Evolutionary conservation across 2,113 vertebrate genomes (phyloP).

Genomic region (Solea solea): DNA sequence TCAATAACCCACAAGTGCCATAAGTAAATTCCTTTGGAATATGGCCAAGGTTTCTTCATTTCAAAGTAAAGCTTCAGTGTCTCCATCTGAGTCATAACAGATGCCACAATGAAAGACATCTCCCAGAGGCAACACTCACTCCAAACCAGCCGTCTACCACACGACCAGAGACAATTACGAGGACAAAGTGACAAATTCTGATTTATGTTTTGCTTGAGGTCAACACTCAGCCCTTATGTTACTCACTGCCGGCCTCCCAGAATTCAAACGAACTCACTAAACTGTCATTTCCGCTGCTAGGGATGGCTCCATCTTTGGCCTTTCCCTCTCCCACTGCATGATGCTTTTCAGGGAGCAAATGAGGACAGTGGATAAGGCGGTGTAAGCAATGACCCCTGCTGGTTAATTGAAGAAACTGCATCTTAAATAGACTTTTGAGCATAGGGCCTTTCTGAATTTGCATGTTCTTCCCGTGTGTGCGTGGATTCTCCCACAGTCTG

Average conservation of each 20-base stretch:
- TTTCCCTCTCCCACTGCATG: background rate
- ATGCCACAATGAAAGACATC: constrained; percentile 31
- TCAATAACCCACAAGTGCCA: constrained; percentile 47
- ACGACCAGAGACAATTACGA: constrained; percentile 1
- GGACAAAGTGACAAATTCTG: constrained; percentile 9
- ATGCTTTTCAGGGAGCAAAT: constrained; percentile 27
- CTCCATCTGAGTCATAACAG: constrained; percentile 26
- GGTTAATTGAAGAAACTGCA: constrained; percentile 24
- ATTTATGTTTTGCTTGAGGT: constrained; percentile 31
- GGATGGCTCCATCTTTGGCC: constrained; percentile 6
- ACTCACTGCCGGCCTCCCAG: constrained; percentile 18
- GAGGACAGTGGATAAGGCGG: constrained; percentile 46
- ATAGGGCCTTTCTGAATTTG: too few species aligned
- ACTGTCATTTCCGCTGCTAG: constrained; percentile 35
- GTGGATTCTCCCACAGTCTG: too few species aligned
- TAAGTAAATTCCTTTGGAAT: constrained; percentile 56
- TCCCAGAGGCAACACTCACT: constrained; percentile 10
- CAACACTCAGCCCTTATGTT: constrained; percentile 1
- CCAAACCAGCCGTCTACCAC: background rate
- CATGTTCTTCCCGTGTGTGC: too few species aligned
- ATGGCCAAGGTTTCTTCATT: constrained; percentile 34
- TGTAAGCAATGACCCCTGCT: constrained; percentile 51
- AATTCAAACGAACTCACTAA: constrained; percentile 36
- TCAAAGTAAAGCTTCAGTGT: constrained; percentile 26
- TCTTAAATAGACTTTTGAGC: too few species aligned